Evolutionary conservation across 2,888 invertebrate species (phyloP).

Genomic region (Eupithecia abbreviata): DNA sequence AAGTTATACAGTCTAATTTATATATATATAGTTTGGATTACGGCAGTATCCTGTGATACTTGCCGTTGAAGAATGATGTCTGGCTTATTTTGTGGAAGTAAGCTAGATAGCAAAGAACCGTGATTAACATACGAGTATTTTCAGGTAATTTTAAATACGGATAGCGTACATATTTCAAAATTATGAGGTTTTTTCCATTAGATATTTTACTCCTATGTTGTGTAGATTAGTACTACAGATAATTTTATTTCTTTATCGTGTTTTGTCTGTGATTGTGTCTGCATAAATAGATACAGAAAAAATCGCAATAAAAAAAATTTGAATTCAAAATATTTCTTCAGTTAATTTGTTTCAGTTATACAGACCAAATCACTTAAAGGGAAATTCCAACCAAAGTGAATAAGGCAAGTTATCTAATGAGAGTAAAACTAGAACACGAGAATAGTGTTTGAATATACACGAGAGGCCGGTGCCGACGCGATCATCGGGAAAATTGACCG

Average conservation of each 20-base stretch:
- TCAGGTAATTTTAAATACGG: neutral
- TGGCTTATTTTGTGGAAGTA: neutral
- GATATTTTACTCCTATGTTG: neutral
- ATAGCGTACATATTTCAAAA: neutral
- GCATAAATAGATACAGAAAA: too few relatives aligned
- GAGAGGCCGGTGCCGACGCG: constrained; percentile 55
- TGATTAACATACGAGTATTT: neutral
- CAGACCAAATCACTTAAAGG: neutral
- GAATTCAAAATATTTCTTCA: too few relatives aligned
- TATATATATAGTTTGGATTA: neutral
- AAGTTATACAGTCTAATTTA: neutral
- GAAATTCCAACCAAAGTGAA: neutral
- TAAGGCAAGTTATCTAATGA: constrained; percentile 57
- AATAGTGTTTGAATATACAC: constrained; percentile 82
- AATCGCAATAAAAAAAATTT: too few relatives aligned
- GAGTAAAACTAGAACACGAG: constrained; percentile 51
- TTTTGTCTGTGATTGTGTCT: too few relatives aligned
- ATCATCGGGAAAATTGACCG: constrained; percentile 82
- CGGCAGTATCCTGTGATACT: neutral
- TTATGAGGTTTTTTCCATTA: neutral
- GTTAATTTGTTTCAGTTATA: neutral
- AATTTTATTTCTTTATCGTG: neutral
- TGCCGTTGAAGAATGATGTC: too few relatives aligned
- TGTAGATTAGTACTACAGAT: neutral
- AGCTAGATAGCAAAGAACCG: neutral